Evolutionary conservation across 1,140 invertebrate genomes (phyloP).

Genomic region (Bombus waltoni): DNA sequence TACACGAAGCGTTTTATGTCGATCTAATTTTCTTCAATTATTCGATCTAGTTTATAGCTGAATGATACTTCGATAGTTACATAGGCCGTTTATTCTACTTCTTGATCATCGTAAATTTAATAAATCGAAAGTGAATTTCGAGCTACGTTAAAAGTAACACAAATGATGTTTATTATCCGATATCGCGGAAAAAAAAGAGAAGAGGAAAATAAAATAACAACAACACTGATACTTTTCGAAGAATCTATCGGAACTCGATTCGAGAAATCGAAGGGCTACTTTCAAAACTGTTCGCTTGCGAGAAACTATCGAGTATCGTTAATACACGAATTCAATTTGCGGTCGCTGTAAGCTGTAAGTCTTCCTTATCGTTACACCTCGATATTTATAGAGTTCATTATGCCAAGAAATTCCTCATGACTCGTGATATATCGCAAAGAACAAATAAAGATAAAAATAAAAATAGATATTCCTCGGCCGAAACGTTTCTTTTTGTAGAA

Average conservation of each 20-base stretch:
- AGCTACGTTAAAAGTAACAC: background rate
- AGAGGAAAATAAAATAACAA: background rate
- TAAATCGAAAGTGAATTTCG: background rate
- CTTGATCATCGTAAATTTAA: background rate
- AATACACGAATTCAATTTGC: conserved; percentile 36
- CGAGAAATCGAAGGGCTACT: conserved; percentile 9
- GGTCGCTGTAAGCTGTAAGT: background rate
- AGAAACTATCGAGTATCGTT: background rate
- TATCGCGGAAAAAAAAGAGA: background rate
- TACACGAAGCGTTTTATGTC: background rate
- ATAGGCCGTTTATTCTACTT: no score
- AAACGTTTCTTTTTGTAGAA: background rate
- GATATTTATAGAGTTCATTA: background rate
- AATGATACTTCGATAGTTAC: background rate
- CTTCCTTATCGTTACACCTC: background rate
- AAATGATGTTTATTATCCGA: background rate
- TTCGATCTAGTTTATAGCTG: no score
- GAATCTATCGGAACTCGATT: background rate
- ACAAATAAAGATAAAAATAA: background rate
- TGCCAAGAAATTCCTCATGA: no score
- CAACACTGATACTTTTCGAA: background rate
- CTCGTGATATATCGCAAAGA: background rate
- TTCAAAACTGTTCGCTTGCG: background rate
- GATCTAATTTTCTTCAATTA: background rate
- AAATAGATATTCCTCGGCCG: background rate